These are phyloP conservation scores for Pelusios castaneus DNA, from an alignment of 2,113 vertebrate species.

Conservation along the genomic window DNA sequence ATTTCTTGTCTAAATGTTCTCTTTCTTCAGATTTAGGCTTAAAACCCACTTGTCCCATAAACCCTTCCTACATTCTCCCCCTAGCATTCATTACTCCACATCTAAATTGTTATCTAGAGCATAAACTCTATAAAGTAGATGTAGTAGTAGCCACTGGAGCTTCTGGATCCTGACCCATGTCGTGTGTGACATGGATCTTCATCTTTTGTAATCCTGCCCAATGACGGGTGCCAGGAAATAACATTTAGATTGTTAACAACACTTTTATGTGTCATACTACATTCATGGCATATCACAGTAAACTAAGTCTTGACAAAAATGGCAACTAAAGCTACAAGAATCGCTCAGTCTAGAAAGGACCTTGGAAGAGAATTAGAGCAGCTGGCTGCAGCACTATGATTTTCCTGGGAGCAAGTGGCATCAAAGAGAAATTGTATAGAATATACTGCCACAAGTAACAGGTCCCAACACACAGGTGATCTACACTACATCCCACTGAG, in stretches of 20 bases:
- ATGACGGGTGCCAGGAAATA: neutral
- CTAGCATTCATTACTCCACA: neutral
- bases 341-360: slow-evolving; percentile 37
- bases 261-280: neutral
- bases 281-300: neutral
- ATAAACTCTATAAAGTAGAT: neutral
- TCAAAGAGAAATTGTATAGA: slow-evolving; percentile 30
- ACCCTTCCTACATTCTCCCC: neutral
- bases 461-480: slow-evolving; percentile 33
- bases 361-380: slow-evolving; percentile 42
- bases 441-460: neutral
- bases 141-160: neutral
- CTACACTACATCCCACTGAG: neutral
- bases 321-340: slow-evolving; percentile 7
- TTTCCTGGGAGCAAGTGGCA: slow-evolving; percentile 35
- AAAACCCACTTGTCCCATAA: neutral
- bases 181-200: neutral
- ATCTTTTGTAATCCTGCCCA: neutral
- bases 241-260: neutral
- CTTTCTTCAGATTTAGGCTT: neutral
- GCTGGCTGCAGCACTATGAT: slow-evolving; percentile 46
- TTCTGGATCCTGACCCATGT: neutral
- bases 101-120: neutral
- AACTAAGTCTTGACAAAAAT: slow-evolving; percentile 18
- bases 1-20: neutral